Evolutionary conservation across 2,113 vertebrate species (phyloP).

Genomic region (Mesocricetus auratus): DNA sequence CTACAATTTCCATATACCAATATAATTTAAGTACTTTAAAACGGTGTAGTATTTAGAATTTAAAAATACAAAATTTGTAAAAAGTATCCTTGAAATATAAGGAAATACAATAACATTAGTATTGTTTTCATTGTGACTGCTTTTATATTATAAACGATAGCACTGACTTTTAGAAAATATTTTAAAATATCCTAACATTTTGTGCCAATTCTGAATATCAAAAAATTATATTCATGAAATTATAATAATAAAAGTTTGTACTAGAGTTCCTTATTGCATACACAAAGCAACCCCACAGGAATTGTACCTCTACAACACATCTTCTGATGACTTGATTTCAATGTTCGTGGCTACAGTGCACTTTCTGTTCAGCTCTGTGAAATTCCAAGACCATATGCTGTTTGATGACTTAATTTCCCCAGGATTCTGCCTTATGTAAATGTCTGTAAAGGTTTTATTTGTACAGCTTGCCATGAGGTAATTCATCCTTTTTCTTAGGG

Average conservation of each 20-base stretch:
- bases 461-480: constrained; percentile 80
- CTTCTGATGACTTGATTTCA: constrained; percentile 6
- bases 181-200: background rate
- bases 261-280: background rate
- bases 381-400: constrained; percentile 53
- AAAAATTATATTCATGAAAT: background rate
- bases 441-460: constrained; percentile 75
- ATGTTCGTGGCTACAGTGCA: background rate
- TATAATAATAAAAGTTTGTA: constrained; percentile 23
- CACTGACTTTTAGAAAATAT: background rate
- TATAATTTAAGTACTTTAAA: constrained; percentile 42
- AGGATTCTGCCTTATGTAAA: constrained; percentile 69
- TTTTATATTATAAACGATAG: background rate
- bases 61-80: background rate
- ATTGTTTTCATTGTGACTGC: background rate
- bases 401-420: constrained; percentile 78
- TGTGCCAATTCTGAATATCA: background rate
- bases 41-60: background rate
- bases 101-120: background rate
- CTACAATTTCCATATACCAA: background rate
- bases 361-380: constrained; percentile 9
- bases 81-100: background rate
- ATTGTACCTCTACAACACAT: background rate
- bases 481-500: constrained; percentile 66
- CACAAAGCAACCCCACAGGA: constrained; percentile 15